These are phyloP conservation scores for Apamea anceps DNA, from an alignment of 2,888 invertebrate species.

Conservation along the genomic window DNA sequence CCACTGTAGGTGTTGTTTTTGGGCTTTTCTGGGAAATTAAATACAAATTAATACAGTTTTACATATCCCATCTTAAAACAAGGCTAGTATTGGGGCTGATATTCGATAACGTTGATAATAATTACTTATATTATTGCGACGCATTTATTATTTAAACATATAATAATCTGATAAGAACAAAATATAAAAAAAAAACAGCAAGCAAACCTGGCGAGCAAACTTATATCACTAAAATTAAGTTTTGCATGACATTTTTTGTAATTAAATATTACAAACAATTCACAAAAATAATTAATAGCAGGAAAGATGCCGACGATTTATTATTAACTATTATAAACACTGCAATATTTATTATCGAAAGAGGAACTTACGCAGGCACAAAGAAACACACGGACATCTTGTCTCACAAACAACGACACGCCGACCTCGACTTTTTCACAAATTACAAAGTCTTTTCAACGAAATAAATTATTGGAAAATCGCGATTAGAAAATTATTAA, in stretches of 20 bases:
- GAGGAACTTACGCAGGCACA: constrained; percentile 92
- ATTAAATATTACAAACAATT: constrained; percentile 5
- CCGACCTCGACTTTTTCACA: constrained; percentile 72
- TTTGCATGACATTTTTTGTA: background rate
- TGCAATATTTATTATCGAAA: constrained; percentile 61
- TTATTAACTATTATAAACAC: constrained; percentile 1
- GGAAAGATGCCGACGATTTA: background rate
- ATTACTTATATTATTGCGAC: background rate
- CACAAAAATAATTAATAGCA: constrained; percentile 18
- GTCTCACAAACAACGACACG: constrained; percentile 74
- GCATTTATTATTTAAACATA: background rate
- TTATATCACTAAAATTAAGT: background rate
- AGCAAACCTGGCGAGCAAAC: constrained; percentile 27
- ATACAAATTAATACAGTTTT: background rate
- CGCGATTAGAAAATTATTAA: constrained; percentile 77
- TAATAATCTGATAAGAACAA: background rate
- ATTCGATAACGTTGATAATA: background rate
- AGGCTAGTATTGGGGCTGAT: background rate
- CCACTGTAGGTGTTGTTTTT: background rate
- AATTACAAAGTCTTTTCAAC: constrained; percentile 65
- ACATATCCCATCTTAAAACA: background rate
- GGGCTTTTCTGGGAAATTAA: background rate
- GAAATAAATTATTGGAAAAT: constrained; percentile 74
- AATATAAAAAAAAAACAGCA: constrained; percentile 7
- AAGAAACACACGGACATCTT: constrained; percentile 93